Conservation (phyloP, 2,888 invertebrate species). For the Hypercompe scribonia region DNA sequence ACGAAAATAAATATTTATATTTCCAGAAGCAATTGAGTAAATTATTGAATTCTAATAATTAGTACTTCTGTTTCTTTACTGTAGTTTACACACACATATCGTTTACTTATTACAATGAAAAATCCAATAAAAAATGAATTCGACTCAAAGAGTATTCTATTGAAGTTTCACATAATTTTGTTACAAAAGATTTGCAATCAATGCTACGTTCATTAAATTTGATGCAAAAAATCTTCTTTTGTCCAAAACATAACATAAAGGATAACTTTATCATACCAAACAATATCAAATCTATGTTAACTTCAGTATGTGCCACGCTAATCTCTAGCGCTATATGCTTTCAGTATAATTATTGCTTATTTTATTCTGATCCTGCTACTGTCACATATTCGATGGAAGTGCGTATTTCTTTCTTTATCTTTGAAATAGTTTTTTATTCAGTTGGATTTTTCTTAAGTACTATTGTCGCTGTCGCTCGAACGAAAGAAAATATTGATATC, state of each 20-base stretch:
- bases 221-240: slow-evolving; percentile 1
- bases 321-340: background rate
- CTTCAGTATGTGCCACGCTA: slow-evolving; percentile 1
- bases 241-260: slow-evolving; percentile 16
- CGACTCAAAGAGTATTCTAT: background rate
- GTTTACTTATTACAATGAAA: background rate
- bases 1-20: background rate
- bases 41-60: background rate
- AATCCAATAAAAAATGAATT: background rate
- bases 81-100: background rate
- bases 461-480: background rate
- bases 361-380: background rate
- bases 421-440: background rate
- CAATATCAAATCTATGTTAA: background rate
- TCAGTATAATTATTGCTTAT: background rate
- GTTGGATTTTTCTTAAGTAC: slow-evolving; percentile 7
- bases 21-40: background rate
- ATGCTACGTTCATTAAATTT: slow-evolving; percentile 19
- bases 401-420: background rate
- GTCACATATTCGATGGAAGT: background rate
- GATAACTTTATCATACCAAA: slow-evolving; percentile 16
- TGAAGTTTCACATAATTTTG: slow-evolving; percentile 14
- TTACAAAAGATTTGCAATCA: slow-evolving; percentile 15
- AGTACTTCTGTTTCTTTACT: background rate
- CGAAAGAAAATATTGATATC: slow-evolving; percentile 8